Evolutionary conservation across 35 echinoderm and acorn worm species (phyloP), one percentile per base, ranked within the genome.

Genomic region (Holothuria glaberrima): DNA sequence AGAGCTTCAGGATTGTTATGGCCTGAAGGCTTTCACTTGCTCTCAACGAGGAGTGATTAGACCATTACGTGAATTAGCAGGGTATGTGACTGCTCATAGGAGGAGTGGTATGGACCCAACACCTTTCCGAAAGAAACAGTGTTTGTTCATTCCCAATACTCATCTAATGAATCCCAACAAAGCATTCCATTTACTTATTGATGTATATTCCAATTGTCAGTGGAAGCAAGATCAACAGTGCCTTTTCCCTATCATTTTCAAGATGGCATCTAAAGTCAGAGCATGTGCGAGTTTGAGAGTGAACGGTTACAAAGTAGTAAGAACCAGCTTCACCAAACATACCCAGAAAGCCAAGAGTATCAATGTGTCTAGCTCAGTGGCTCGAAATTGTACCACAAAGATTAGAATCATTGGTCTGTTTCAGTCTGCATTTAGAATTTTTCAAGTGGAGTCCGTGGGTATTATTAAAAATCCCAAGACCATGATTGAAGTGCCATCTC

Each of bases 291-390:
- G n/a, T 32, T 6, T 84, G 54, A 61, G 14, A 29, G 57, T 84
- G 57, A 24, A 31, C 27, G 58, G 58, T 20, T 84, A 63, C 28
- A 60, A 32, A 13, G 22, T 84, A 7, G 46, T 58, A 10, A 84
- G 80, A 63, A 29, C 56, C 16, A 32, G 26, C 5, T 84, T 84
- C 80, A 62, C 13, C 17, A 84, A 84, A 54, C 80, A 84, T 57
- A 20, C 80, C 5, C 80, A 84, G 80, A 57, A 28, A 36, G 80
- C 80, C 26, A 84, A 61, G 57, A 29, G 54, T n/a, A 84, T 84
- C 9, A 84, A 84, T 84, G 80, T 84, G 10, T 84, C 80, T 10
- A 84, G 80, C 16, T 84, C 80, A 58, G 80, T 84, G 80, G 80
- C 80, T 25, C 30, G 59, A 61, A 84, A 84, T 63, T 84, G 80